Evolutionary conservation across 2,797 vertebrate genomes (phyloP), one percentile per base, ranked within the genome.

Genomic region (Epinephelus malabaricus): DNA sequence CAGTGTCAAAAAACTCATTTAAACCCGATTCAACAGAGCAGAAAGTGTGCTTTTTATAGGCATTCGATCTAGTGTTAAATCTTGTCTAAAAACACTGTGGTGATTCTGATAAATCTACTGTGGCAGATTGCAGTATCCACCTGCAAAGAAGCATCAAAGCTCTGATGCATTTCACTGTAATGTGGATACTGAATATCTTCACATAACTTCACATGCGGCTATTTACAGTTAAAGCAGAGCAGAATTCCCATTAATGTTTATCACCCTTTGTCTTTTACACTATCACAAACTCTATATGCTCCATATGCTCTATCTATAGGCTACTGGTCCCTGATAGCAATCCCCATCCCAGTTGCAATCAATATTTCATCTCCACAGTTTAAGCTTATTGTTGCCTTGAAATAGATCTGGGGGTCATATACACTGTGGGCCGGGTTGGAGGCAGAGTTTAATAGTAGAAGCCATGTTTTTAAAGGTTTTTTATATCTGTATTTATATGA

Each of bases 301-400:
- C 23, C 53, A 6, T 51, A 59, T 71, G 49, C 76, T 73, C 69
- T 69, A 8, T 81, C 60, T 62, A 53, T 73, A 43, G 40, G 40
- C 40, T 43, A 73, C 65, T 81, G 54, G 73, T 84, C 64, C 54
- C 64, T 71, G 34, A 83, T 74, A 58, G 73, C 74, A 74, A 73
- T 86, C 73, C 51, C 73, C 60, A 47, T 84, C 69, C 77, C 50
- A 66, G 74, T 53, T 78, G 25, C 72, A 85, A 88, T 92, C 88
- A 91, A 91, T 91, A 88, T 88, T 90, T 92, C 85, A 85, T 89
- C 85, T 86, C 59, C 88, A 63, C 71, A 78, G 69, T 86, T 79
- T 79, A 61, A 81, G 74, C 76, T 85, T 66, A 67, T 76, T 56
- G 68, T 62, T 74, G 75, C 70, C 50, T 84, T 85, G 71, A 78